These are phyloP conservation scores for Spisula solida DNA, from an alignment of 2,888 invertebrate genomes.

Conservation along the genomic window DNA sequence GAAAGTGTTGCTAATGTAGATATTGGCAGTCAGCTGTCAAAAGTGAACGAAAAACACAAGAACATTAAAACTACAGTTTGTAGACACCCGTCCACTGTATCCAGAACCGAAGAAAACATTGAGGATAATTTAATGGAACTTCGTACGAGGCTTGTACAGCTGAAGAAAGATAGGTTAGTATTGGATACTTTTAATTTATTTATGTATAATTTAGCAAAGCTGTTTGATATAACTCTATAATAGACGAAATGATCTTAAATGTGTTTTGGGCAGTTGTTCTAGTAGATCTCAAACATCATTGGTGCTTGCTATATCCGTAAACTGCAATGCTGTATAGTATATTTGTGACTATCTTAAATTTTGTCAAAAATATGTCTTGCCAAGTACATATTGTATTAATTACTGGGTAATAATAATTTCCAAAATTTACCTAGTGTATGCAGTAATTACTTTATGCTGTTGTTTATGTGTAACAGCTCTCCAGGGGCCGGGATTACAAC, in stretches of 20 bases:
- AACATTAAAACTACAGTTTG: neutral
- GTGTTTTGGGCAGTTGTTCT: too few relatives aligned
- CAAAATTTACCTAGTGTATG: too few relatives aligned
- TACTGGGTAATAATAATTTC: too few relatives aligned
- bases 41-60: neutral
- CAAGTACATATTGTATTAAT: too few relatives aligned
- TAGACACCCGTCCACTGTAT: conserved; percentile 38
- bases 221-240: neutral
- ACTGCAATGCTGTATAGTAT: too few relatives aligned
- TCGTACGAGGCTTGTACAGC: conserved; percentile 74
- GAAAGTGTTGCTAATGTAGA: neutral
- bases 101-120: neutral
- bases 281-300: too few relatives aligned
- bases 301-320: too few relatives aligned
- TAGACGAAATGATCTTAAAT: neutral
- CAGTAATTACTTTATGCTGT: too few relatives aligned
- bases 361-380: too few relatives aligned
- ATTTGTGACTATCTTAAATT: too few relatives aligned
- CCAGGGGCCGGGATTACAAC: too few relatives aligned
- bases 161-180: conserved; percentile 76
- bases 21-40: neutral
- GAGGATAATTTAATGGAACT: conserved; percentile 67
- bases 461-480: too few relatives aligned
- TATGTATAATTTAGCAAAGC: neutral
- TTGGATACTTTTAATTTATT: neutral